Percentiles rank a stretch among this genome's conserved stretches.
Conservation (phyloP, 2,888 invertebrate species). For the Pachydiplax longipennis region DNA sequence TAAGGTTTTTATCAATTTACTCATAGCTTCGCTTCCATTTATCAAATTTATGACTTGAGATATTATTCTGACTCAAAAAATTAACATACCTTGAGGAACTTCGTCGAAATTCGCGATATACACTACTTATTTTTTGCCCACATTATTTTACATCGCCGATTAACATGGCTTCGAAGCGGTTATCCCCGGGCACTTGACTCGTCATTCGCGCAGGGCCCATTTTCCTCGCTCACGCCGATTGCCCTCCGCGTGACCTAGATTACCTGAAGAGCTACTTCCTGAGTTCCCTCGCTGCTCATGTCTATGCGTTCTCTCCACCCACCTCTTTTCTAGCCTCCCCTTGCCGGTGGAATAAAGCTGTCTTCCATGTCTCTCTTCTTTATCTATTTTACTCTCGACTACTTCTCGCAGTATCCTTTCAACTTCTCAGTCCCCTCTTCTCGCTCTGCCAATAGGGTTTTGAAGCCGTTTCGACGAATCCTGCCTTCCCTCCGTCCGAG, state of each 20-base stretch:
- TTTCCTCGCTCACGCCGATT: neutral
- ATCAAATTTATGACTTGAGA: neutral
- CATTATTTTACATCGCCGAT: neutral
- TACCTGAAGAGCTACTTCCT: neutral
- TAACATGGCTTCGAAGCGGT: neutral
- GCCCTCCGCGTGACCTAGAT: slow-evolving; percentile 11
- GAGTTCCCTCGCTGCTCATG: neutral
- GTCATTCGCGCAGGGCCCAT: neutral
- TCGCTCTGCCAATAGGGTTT: neutral
- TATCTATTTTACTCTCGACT: neutral
- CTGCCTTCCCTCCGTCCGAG: neutral
- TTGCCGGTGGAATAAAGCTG: neutral
- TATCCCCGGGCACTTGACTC: neutral
- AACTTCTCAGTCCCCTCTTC: neutral
- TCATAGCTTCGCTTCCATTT: no score
- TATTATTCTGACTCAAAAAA: neutral
- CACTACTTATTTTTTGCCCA: neutral
- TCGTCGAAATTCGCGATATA: neutral
- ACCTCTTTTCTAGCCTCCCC: neutral
- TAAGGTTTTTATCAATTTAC: no score
- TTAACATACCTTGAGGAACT: neutral
- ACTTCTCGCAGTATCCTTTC: neutral
- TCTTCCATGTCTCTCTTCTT: neutral
- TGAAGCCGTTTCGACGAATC: neutral
- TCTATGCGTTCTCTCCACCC: neutral